A percentile compares a stretch with the other conserved stretches of the same genome.
These are phyloP conservation scores for Priapulus caudatus DNA, from an alignment of 2,888 invertebrate genomes.

Conservation along the genomic window DNA sequence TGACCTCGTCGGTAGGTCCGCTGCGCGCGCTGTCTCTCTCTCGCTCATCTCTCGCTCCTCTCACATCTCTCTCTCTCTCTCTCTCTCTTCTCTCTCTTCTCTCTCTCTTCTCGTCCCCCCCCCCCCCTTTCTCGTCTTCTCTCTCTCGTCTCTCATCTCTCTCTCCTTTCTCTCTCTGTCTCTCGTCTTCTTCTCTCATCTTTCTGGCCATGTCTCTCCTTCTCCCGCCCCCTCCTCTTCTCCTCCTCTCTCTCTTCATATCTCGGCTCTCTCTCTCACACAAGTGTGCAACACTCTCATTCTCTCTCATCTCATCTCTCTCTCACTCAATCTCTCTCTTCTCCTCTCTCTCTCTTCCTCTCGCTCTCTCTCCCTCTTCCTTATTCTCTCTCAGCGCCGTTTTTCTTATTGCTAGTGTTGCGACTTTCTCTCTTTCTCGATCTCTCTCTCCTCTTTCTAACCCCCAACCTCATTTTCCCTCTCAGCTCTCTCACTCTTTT, in stretches of 20 bases:
- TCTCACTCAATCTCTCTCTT: neutral
- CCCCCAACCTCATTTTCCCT: neutral
- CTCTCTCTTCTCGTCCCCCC: neutral
- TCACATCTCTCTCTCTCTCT: constrained; percentile 1
- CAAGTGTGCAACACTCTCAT: neutral
- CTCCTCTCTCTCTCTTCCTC: neutral
- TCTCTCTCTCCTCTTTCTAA: neutral
- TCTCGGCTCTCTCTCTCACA: neutral
- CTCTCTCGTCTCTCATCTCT: neutral
- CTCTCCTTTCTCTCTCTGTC: neutral
- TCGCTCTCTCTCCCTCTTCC: constrained; percentile 1
- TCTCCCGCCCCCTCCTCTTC: neutral
- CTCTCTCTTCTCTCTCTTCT: neutral
- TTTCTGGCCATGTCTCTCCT: neutral
- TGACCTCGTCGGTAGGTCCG: neutral
- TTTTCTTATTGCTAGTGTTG: neutral
- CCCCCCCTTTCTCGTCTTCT: neutral
- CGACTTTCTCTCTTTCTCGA: neutral
- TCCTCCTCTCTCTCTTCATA: neutral
- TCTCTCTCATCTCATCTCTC: neutral
- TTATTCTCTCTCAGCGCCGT: neutral
- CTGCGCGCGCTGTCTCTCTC: neutral
- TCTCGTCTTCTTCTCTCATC: neutral
- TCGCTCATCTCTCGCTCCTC: neutral
- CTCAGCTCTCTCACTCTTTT: neutral